These are phyloP conservation scores for Diorhabda sublineata DNA, from an alignment of 1,140 invertebrate species.

Conservation along the genomic window DNA sequence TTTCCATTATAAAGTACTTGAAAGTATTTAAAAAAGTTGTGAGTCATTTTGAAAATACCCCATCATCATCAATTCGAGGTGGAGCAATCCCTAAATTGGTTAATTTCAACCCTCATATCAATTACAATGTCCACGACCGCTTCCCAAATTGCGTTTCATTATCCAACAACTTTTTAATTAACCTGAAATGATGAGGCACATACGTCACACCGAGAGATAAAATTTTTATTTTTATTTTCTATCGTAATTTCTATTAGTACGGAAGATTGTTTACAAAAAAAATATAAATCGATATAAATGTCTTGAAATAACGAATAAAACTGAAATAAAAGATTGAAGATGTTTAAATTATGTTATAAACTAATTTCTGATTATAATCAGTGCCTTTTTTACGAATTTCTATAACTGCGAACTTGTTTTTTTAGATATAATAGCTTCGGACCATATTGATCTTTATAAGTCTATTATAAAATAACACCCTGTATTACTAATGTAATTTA, in stretches of 20 bases:
- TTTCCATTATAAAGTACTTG: neutral
- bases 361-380: too few relatives aligned
- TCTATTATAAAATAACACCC: too few relatives aligned
- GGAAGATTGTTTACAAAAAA: too few relatives aligned
- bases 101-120: slow-evolving; percentile 7
- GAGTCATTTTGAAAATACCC: neutral
- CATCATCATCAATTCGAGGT: neutral
- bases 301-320: too few relatives aligned
- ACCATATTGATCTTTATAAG: too few relatives aligned
- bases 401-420: too few relatives aligned
- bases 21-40: neutral
- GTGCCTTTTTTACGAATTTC: too few relatives aligned
- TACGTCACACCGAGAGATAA: neutral
- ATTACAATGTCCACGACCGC: neutral
- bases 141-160: slow-evolving; percentile 5
- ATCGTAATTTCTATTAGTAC: neutral
- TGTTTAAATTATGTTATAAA: too few relatives aligned
- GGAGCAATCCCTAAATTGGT: neutral
- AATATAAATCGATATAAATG: too few relatives aligned
- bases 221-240: neutral
- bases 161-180: slow-evolving; percentile 9
- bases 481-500: too few relatives aligned
- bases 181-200: slow-evolving; percentile 6
- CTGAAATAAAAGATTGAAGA: too few relatives aligned
- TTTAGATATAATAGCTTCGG: too few relatives aligned